phyloP scores from a whole-genome alignment of 2,113 vertebrate genomes.

The Rhinolophus ferrumequinum region DNA sequence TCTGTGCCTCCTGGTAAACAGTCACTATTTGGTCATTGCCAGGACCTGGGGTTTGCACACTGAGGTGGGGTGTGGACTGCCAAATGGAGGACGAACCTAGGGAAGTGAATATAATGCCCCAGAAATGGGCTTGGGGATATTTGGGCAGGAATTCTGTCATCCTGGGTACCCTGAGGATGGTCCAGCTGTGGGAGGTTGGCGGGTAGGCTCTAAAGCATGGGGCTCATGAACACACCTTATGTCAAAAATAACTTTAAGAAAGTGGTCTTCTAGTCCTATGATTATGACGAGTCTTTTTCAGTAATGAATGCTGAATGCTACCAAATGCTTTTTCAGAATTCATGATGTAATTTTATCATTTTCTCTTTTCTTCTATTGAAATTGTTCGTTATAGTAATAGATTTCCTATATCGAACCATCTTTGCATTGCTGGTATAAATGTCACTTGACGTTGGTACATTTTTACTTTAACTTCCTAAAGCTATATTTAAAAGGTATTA shows the following conservation, averaged over 20 bases:
- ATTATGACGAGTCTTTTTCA: background rate
- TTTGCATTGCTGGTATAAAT: background rate
- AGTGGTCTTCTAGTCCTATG: background rate
- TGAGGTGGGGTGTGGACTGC: background rate
- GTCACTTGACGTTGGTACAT: background rate
- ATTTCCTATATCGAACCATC: conserved; percentile 1
- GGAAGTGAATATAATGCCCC: background rate
- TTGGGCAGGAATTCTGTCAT: background rate
- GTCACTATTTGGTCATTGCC: background rate
- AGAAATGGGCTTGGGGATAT: background rate
- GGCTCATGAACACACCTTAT: background rate
- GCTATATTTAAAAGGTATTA: background rate
- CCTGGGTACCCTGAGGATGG: background rate
- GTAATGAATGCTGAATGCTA: background rate
- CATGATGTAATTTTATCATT: background rate
- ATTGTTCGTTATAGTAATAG: background rate
- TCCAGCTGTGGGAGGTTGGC: background rate
- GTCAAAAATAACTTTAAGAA: background rate
- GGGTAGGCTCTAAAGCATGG: background rate
- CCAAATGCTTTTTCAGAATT: background rate
- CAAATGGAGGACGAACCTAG: background rate
- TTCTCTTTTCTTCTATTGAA: background rate
- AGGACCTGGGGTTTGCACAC: background rate
- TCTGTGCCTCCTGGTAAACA: background rate
- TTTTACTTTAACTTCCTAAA: background rate